phyloP scores from a whole-genome alignment of 2,888 invertebrate species.

The Dusona sp. region DNA sequence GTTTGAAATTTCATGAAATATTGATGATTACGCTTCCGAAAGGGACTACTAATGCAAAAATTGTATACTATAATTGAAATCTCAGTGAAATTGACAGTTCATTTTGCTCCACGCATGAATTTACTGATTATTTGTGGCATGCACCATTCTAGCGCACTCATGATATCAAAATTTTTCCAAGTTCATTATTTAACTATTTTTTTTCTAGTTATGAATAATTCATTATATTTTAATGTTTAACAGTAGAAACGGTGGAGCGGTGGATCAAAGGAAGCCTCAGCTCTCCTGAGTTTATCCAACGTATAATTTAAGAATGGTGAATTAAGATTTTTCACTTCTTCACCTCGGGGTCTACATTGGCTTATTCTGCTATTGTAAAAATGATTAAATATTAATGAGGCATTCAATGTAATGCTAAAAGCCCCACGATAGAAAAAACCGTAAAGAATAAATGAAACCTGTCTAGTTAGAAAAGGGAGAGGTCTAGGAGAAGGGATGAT shows the following conservation, averaged over 20 bases:
- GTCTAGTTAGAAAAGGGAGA: background rate
- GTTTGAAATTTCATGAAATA: no score
- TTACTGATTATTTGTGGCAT: background rate
- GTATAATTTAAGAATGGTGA: slow-evolving; percentile 11
- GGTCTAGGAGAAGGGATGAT: background rate
- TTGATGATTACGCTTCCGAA: background rate
- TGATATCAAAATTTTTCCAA: background rate
- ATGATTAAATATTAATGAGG: slow-evolving; percentile 58
- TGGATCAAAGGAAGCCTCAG: background rate
- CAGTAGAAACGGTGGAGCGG: background rate
- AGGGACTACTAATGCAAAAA: background rate
- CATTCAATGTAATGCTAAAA: slow-evolving; percentile 46
- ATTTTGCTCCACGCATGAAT: background rate
- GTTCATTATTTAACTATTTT: background rate
- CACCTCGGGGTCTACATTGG: slow-evolving; percentile 42
- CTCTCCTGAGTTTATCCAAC: background rate
- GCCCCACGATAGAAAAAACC: slow-evolving; percentile 15
- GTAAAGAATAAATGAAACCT: slow-evolving; percentile 25
- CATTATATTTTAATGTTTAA: background rate
- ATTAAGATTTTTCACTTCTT: slow-evolving; percentile 46
- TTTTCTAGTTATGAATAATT: background rate
- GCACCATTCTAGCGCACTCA: background rate
- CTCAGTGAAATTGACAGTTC: no score
- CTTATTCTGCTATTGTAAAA: slow-evolving; percentile 29
- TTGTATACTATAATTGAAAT: background rate